Percentiles rank a stretch among this genome's conserved stretches.
Evolutionary conservation across 2,797 vertebrate species (phyloP).

Genomic region (Psittacula echo): DNA sequence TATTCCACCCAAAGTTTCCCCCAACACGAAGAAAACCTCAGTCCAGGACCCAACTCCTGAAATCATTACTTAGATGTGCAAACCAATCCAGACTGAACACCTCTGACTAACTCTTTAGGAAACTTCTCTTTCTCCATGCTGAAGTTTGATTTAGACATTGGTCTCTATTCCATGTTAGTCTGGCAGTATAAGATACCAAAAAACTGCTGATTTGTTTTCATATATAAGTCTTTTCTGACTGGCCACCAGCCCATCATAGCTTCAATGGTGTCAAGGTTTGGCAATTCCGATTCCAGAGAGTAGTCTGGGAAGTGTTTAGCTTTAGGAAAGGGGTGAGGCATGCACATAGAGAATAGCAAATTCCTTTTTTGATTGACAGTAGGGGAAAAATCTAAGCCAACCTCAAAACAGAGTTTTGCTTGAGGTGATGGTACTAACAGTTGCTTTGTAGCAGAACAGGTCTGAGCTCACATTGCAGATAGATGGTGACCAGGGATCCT

Average conservation of each 20-base stretch:
- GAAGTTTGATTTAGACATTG: background rate
- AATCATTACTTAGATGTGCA: background rate
- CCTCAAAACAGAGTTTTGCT: background rate
- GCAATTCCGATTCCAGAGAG: background rate
- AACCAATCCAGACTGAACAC: background rate
- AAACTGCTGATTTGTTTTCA: background rate
- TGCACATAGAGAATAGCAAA: background rate
- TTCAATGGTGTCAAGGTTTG: background rate
- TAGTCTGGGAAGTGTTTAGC: background rate
- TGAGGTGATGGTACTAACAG: background rate
- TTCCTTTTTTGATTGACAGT: background rate
- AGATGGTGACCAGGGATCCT: background rate
- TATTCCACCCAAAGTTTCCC: background rate
- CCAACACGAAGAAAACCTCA: background rate
- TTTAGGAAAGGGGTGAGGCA: background rate
- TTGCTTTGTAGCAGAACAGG: background rate
- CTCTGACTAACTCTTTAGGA: background rate
- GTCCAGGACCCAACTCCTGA: background rate
- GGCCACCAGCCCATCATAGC: background rate
- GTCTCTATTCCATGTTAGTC: background rate
- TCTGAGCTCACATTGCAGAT: background rate
- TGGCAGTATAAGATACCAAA: background rate
- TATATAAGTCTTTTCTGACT: background rate
- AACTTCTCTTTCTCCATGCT: background rate
- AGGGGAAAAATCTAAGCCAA: background rate